Conservation (phyloP, 2,113 vertebrate genomes). For the Conger conger region DNA sequence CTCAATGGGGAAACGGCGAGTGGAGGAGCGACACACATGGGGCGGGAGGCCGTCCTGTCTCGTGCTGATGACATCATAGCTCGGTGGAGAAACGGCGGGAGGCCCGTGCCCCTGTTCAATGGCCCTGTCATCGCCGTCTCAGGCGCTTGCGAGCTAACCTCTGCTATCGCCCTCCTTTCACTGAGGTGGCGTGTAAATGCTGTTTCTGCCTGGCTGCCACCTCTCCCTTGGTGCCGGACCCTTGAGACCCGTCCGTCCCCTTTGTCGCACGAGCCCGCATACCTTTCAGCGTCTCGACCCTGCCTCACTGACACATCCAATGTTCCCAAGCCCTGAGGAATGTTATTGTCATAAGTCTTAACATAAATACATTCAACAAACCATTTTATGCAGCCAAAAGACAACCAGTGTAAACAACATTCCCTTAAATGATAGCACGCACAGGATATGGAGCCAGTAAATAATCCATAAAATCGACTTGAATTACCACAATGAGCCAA, state of each 20-base stretch:
- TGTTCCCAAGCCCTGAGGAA: neutral
- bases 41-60: neutral
- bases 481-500: too few species aligned
- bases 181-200: slow-evolving; percentile 49
- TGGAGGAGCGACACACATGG: neutral
- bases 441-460: too few species aligned
- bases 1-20: neutral
- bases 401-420: too few species aligned
- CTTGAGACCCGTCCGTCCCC: too few species aligned
- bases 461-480: too few species aligned
- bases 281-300: neutral
- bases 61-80: neutral
- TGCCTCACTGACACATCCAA: neutral
- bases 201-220: slow-evolving; percentile 48
- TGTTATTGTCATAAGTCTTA: too few species aligned
- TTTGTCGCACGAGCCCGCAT: slow-evolving; percentile 6
- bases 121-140: slow-evolving; percentile 50
- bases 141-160: slow-evolving; percentile 45
- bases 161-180: slow-evolving; percentile 53
- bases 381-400: too few species aligned
- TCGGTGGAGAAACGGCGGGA: neutral
- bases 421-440: too few species aligned
- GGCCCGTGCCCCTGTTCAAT: slow-evolving; percentile 9
- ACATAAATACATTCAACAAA: too few species aligned
- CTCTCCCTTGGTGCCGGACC: slow-evolving; percentile 47